A percentile compares a stretch with the other conserved stretches of the same genome.
Evolutionary conservation across 2,113 vertebrate genomes (phyloP).

Genomic region (Labeo rohita): DNA sequence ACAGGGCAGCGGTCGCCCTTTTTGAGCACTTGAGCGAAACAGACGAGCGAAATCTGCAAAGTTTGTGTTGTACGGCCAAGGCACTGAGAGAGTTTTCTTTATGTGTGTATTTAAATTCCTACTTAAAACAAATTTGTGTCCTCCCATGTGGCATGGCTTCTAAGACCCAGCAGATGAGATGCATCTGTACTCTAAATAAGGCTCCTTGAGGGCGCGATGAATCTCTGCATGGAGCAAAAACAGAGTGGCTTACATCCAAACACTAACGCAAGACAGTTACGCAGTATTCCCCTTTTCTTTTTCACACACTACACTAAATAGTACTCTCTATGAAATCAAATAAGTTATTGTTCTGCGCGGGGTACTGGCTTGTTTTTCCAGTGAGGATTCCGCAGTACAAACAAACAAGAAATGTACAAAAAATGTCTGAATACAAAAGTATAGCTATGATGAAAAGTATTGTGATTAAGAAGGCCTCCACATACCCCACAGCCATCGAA

Average conservation of each 20-base stretch:
- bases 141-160: constrained; percentile 28
- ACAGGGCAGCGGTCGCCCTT: not conserved
- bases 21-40: not conserved
- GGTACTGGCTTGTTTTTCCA: constrained; percentile 16
- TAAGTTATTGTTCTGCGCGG: constrained; percentile 30
- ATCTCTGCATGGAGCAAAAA: constrained; percentile 40
- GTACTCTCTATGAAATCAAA: constrained; percentile 14
- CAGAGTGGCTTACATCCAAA: constrained; percentile 45
- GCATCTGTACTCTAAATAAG: constrained; percentile 51
- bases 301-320: constrained; percentile 30
- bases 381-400: not conserved
- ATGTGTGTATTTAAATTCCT: constrained; percentile 39
- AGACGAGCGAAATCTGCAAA: constrained; percentile 19
- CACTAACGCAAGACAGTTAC: constrained; percentile 42
- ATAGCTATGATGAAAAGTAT: constrained; percentile 26
- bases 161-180: constrained; percentile 38
- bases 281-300: constrained; percentile 37
- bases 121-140: constrained; percentile 45
- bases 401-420: not conserved
- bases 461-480: constrained; percentile 20
- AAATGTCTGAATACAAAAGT: not conserved
- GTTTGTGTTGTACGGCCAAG: constrained; percentile 4
- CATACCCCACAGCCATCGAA: constrained; percentile 26
- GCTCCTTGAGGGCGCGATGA: constrained; percentile 33
- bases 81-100: constrained; percentile 16